Percentiles rank a stretch among this genome's conserved stretches.
Conservation (phyloP, 2,797 vertebrate genomes). For the Glossophaga mutica region DNA sequence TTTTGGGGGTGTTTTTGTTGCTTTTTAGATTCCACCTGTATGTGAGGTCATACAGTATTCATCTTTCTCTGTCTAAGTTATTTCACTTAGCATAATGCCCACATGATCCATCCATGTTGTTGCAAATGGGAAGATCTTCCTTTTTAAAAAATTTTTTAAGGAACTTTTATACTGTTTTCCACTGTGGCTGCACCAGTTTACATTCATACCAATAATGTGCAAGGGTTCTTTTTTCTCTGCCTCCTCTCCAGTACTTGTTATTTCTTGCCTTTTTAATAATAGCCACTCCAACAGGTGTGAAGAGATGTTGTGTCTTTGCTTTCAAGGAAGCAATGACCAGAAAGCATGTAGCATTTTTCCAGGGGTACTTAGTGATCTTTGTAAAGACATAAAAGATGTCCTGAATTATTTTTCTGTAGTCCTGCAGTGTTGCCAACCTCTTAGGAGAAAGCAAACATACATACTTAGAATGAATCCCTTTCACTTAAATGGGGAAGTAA, state of each 20-base stretch:
- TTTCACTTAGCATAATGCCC: background rate
- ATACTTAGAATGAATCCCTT: constrained; percentile 3
- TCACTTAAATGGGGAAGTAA: background rate
- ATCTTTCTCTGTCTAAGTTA: background rate
- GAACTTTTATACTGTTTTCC: background rate
- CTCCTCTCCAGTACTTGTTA: background rate
- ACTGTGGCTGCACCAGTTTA: background rate
- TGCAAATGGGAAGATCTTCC: background rate
- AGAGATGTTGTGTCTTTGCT: background rate
- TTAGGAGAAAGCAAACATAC: background rate
- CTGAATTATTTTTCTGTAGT: background rate
- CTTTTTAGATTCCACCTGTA: background rate
- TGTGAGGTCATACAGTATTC: background rate
- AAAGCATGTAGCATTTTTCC: background rate
- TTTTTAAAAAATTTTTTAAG: background rate
- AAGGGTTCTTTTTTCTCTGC: background rate
- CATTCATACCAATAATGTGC: background rate
- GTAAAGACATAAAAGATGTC: background rate
- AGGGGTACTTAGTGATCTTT: background rate
- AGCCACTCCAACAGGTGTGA: background rate
- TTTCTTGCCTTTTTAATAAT: background rate
- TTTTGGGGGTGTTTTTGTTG: background rate
- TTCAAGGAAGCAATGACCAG: background rate
- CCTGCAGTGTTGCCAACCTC: background rate
- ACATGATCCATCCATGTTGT: background rate